Evolutionary conservation across 2,888 invertebrate genomes (phyloP).

Genomic region (Erannis defoliaria): DNA sequence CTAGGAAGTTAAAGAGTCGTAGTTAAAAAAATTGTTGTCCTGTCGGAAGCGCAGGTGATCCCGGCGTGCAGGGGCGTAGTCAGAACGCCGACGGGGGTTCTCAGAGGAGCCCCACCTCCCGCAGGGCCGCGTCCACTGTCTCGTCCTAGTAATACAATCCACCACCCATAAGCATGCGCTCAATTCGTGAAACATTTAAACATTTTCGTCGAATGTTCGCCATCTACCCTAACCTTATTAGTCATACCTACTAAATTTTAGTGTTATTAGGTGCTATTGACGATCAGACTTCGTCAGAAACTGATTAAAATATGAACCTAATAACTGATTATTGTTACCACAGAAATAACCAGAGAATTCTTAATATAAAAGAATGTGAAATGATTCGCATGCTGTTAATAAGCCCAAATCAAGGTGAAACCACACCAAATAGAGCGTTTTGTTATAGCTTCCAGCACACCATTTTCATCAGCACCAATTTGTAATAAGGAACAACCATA

Average conservation of each 20-base stretch:
- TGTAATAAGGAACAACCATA: constrained; percentile 22
- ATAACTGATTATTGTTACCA: no score
- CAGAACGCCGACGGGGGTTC: constrained; percentile 39
- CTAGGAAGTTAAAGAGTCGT: constrained; percentile 9
- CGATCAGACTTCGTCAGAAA: neutral
- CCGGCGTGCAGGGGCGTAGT: constrained; percentile 44
- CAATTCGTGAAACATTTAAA: constrained; percentile 31
- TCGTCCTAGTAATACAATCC: constrained; percentile 89
- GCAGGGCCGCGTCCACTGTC: constrained; percentile 96
- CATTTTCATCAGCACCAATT: constrained; percentile 30
- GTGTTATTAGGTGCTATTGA: no score
- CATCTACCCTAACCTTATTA: constrained; percentile 5
- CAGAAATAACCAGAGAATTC: neutral
- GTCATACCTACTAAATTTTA: no score
- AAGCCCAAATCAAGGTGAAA: constrained; percentile 30
- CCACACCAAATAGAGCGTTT: constrained; percentile 51
- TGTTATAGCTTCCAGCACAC: constrained; percentile 22
- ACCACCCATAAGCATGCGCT: constrained; percentile 56
- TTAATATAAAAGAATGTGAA: constrained; percentile 5
- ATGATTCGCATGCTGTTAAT: constrained; percentile 52
- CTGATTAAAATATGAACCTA: neutral
- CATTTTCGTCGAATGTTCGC: constrained; percentile 20
- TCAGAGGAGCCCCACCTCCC: constrained; percentile 97
- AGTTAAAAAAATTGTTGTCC: constrained; percentile 18
- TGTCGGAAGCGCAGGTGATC: constrained; percentile 31